Evolutionary conservation across 2,888 invertebrate species (phyloP), one percentile per base, ranked within the genome.

Genomic region (Spisula subtruncata): DNA sequence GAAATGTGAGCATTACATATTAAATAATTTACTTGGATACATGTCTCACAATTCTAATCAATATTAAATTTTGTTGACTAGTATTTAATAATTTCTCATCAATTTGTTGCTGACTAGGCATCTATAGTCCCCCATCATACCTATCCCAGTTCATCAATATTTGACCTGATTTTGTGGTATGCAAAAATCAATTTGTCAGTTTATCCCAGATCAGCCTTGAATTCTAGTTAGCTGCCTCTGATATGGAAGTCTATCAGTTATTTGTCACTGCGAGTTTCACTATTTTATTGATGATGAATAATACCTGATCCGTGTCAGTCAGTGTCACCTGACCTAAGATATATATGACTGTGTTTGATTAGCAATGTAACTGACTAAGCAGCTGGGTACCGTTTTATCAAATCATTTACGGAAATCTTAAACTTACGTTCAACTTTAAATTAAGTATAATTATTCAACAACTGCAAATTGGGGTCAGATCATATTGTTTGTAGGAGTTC

Each of bases 101-200:
- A 25, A 25, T 25, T 8, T 25, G 60, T 25, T n/a, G 1, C 10
- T 25, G 60, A 66, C 60, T 66, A 8, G 0, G n/a, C 25, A 66
- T 25, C 18, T 60, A 25, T 60, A 2, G 60, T n/a, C 25, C n/a
- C 25, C 5, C 60, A 66, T 25, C 25, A 66, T 66, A 66, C 25
- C 60, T 66, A 66, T 66, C 60, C 20, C 25, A 20, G 60, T 16
- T 75, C 75, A 75, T 75, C 75, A 16, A 75, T 75, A 75, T 25
- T 75, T 32, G 35, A 35, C 75, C 75, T 75, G 14, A 75, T 75
- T 75, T 75, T 32, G 75, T 75, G 12, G 71, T 71, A 71, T 71
- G 71, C 32, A 32, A 75, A 75, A 75, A 35, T 32, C 75, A 75
- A 35, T 75, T 66, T 66, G 60, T 66, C 25, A 66, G 25, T 66